Evolutionary conservation across 2,113 vertebrate genomes (phyloP), one percentile per base, ranked within the genome.

Genomic region (Benthochromis sp.): DNA sequence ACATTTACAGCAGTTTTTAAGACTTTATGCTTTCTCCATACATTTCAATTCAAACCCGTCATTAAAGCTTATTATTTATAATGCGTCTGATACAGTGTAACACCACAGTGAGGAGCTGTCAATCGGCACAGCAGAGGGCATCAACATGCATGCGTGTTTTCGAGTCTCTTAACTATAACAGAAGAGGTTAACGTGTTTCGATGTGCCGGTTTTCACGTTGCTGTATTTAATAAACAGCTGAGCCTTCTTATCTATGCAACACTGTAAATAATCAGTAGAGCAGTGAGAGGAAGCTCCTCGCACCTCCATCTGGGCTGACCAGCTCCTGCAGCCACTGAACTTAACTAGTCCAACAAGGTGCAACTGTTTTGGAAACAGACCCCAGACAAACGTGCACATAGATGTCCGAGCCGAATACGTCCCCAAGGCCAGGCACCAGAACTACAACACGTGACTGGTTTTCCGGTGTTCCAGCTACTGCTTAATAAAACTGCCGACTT

Each of bases 161-260:
- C 14, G 5, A 73, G 66, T 10, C 40, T 76, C 9, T 16, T 69
- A 13, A 69, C 63, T 50, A 3, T 29, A 12, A 5, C 61, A 38
- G 24, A 10, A 19, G 24, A 31, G 4, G 71, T 3, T 29, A 11
- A 3, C 24, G 16, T 78, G 71, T 1, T 0, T 78, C 11, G 10
- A 50, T 76, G 71, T 4, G 43, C 71, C 71, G 7, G 11, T n/a
- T 52, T 78, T 13, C 27, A 76, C 10, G 73, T n/a, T 50, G 7
- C 27, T 52, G 17, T n/a, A 0, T 1, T 78, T 52, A n/a, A 34
- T 6, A 52, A 52, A 31, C 45, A 1, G 27, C 43, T 3, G 73
- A 31, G 27, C 17, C 24, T 34, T 78, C 45, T 0, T 8, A 1
- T 4, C 24, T 31, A 19, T 19, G 21, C 3, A 1, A 12, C 16